These are phyloP conservation scores for Taeniopygia guttata DNA, from an alignment of 2,797 vertebrate species.

Conservation along the genomic window DNA sequence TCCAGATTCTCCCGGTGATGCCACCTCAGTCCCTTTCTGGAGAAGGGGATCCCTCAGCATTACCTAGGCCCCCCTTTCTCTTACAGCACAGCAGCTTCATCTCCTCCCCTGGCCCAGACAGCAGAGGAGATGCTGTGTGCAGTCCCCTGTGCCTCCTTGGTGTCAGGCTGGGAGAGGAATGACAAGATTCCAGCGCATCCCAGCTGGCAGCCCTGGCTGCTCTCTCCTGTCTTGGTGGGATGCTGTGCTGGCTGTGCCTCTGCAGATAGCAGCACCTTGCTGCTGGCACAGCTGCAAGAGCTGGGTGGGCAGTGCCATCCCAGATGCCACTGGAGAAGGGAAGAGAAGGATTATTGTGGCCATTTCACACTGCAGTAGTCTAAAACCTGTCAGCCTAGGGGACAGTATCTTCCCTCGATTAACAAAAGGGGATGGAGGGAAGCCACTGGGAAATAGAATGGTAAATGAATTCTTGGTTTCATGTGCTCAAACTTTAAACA, in stretches of 20 bases:
- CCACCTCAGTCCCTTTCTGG: background rate
- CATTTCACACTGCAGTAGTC: background rate
- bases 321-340: background rate
- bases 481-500: background rate
- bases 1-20: rapidly evolving
- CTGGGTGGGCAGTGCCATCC: constrained; percentile 38
- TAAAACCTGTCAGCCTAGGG: constrained; percentile 31
- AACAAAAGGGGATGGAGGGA: background rate
- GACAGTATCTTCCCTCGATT: background rate
- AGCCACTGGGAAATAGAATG: background rate
- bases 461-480: background rate
- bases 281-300: constrained; percentile 31
- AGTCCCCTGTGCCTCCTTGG: background rate
- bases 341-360: background rate
- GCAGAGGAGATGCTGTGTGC: background rate
- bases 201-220: constrained; percentile 45
- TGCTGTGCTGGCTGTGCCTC: background rate
- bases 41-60: background rate
- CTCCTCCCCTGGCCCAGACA: background rate
- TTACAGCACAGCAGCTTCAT: background rate
- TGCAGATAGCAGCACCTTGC: background rate
- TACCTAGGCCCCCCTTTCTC: background rate
- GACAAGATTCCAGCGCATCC: background rate
- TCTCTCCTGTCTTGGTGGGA: background rate
- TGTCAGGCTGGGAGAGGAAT: background rate